Evolutionary conservation across 2,888 invertebrate genomes (phyloP).

Genomic region (Ditylenchus weischeri): DNA sequence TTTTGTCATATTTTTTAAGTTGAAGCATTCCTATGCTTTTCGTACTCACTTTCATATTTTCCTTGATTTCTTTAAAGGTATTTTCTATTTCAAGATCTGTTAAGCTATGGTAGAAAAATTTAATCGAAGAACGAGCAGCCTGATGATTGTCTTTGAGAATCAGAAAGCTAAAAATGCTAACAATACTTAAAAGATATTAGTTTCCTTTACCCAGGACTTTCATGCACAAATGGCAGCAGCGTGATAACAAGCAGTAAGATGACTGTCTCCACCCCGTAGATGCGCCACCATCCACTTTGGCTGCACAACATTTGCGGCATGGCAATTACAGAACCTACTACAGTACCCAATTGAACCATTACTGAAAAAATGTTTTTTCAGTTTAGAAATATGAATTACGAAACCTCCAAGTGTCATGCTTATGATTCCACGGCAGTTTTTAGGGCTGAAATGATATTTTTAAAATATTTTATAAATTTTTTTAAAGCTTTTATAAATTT

Average conservation of each 20-base stretch:
- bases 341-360: conserved; percentile 40
- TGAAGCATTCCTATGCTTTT: conserved; percentile 22
- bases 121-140: conserved; percentile 37
- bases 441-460: conserved; percentile 35
- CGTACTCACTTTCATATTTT: conserved; percentile 5
- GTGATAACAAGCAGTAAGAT: conserved; percentile 35
- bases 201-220: conserved; percentile 39
- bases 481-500: too few species aligned
- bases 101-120: conserved; percentile 39
- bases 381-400: too few species aligned
- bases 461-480: background rate
- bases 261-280: conserved; percentile 39
- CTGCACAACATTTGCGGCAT: conserved; percentile 49
- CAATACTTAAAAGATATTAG: background rate
- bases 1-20: conserved; percentile 30
- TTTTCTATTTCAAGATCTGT: conserved; percentile 17
- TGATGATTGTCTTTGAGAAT: conserved; percentile 31
- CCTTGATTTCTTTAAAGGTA: conserved; percentile 15
- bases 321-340: conserved; percentile 41
- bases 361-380: conserved; percentile 10
- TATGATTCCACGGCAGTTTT: conserved; percentile 40
- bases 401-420: conserved; percentile 40
- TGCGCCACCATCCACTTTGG: conserved; percentile 36
- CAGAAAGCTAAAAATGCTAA: conserved; percentile 18
- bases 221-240: conserved; percentile 38